Conservation (phyloP, 2,113 vertebrate species). For the Pleuronectes platessa region DNA sequence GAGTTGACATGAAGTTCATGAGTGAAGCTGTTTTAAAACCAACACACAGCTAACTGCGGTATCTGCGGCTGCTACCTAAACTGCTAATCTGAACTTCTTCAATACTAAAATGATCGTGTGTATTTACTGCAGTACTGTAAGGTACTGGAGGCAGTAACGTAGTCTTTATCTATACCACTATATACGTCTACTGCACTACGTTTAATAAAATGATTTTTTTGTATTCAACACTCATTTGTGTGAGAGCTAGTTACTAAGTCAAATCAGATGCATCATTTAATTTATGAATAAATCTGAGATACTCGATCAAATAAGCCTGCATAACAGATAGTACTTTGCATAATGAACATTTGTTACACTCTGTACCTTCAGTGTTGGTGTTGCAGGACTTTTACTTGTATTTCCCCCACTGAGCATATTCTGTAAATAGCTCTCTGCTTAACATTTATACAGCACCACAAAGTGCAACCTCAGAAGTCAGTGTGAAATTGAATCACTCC, state of each 20-base stretch:
- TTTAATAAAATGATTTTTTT: not conserved
- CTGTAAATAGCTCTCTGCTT: too few species aligned
- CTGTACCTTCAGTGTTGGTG: too few species aligned
- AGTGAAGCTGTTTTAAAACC: not conserved
- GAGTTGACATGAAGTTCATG: conserved; percentile 35
- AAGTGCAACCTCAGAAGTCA: too few species aligned
- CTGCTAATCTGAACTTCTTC: not conserved
- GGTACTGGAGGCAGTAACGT: not conserved
- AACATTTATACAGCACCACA: too few species aligned
- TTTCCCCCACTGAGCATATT: too few species aligned
- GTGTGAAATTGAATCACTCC: too few species aligned
- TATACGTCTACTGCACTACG: not conserved
- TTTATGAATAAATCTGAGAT: too few species aligned
- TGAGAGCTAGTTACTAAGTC: not conserved
- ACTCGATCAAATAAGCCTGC: too few species aligned
- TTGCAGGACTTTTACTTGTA: too few species aligned
- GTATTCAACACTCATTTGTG: too few species aligned
- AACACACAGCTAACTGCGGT: not conserved
- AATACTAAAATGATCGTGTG: not conserved
- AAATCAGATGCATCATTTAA: not conserved
- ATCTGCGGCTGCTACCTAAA: conserved; percentile 16
- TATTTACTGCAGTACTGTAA: not conserved
- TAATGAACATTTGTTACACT: too few species aligned
- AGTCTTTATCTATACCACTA: not conserved
- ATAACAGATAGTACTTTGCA: too few species aligned